Evolutionary conservation across 2,888 invertebrate genomes (phyloP), one percentile per base, ranked within the genome.

Genomic region (Pilophorus perplexus): DNA sequence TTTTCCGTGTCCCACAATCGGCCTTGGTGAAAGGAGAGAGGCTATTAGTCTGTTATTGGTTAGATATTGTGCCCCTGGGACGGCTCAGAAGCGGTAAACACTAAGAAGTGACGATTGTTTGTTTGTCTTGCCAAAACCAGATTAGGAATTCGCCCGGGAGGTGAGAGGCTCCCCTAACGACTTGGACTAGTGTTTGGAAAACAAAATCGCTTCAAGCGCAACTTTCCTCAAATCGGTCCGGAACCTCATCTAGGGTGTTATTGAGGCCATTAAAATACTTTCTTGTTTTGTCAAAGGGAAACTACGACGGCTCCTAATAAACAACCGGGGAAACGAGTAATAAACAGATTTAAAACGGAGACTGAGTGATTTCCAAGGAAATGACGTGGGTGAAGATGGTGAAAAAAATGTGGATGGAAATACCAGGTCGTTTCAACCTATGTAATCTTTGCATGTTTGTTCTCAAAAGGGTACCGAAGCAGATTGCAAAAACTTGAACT

Each of bases 81-180:
- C 46, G 25, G 46, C 25, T 46, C 46, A 25, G n/a, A n/a, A n/a
- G 46, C 46, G 46, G 46, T 46, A 46, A 52, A 52, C 27, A 52
- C 52, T n/a, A n/a, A n/a, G n/a, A 52, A 33, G 33, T 33, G 52
- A 52, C 52, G 27, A 33, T 25, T 52, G 52, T 52, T 52, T 52
- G 52, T 52, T 52, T 52, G 52, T 28, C 28, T 33, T n/a, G n/a
- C n/a, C n/a, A 33, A 52, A 33, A 52, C 52, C 52, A 52, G 52
- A 52, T 52, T 28, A 52, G 52, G 52, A 52, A 52, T 52, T 28
- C 33, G 52, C 52, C 52, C 52, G 18, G 12, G 33, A 28, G 52
- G 52, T 3, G 5, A 5, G 5, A 3, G 46, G 2, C 46, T 16
- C n/a, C 46, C 23, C 23, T 46, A 46, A 46, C 46, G 46, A 46